Base-by-base conservation (phyloP, 2,888 invertebrate species). In the Phyto melanocephala region DNA sequence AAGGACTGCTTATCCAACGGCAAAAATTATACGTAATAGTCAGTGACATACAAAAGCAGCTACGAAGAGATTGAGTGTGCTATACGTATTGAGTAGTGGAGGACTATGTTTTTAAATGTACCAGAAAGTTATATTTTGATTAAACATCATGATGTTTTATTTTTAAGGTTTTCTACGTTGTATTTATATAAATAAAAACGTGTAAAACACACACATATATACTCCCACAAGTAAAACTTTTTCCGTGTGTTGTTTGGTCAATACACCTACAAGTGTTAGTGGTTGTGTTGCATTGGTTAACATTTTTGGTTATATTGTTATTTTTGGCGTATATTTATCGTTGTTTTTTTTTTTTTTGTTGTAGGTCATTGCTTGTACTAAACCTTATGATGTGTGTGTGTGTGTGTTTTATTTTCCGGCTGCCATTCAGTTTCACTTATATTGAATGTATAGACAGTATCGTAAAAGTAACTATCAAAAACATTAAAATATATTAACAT, bases 271-370 rank as follows among this genome's bases (percentile, higher is more conserved):
- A 82, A 67, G 78, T 82, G 70, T 82, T 79, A 37, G 81, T 45
- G 81, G 81, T 75, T 82, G 65, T 75, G 65, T 79, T 79, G 78
- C 75, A 75, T 75, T 75, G 60, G 70, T 63, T 70, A 60, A 65
- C 10, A 58, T 58, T 71, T 47, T 71, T 58, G 6, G 28, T 56
- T 17, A 54, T 70, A 10, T 62, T 40, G 35, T 35, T 71, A 3
- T 63, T 63, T 62, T 45, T 62, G 10, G 2, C 15, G n/a, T 45
- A 1, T 52, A 60, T 52, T 54, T 75, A 10, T 65, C 63, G 54
- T 56, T 78, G 50, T 47, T 45, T 13, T 45, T 11, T 15, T 28
- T 42, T 56, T 58, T 72, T 35, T 78, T 75, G 60, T 22, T 68
- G 65, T 63, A 79, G 81, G 74, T 81, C 78, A 74, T 37, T 78